Evolutionary conservation across 2,888 invertebrate genomes (phyloP), one percentile per base, ranked within the genome.

Genomic region (Trissoscelio sp.): DNA sequence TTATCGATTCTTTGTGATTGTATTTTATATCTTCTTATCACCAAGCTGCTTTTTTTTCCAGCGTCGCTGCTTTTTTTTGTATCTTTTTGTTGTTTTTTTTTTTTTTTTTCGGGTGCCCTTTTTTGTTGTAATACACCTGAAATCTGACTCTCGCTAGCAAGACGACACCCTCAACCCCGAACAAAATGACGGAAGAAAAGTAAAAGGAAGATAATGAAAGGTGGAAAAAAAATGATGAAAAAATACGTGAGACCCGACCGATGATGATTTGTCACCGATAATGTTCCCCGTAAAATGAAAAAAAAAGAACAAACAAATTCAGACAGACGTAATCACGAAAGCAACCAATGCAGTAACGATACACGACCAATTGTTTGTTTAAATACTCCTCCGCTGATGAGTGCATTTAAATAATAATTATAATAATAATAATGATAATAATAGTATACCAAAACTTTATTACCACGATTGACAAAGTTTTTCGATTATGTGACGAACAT

Each of bases 381-480:
- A 69, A 77, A 62, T 69, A 75, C 69, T 77, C 67, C 37, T 77
- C 53, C 24, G 66, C 75, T 77, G 77, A 77, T 55, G 77, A 77
- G 78, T 70, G 78, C 70, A 78, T 78, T 78, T 78, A 78, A 78
- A 78, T 69, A 67, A 75, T 67, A 51, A 77, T 53, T 42, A 69
- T 37, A 48, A 75, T 75, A 44, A 77, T 69, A 62, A 69, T 55
- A 55, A 39, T 66, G 11, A 44, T 73, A 31, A 60, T 60, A 51
- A 46, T 58, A 14, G 34, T 28, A 51, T 7, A 48, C 22, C 3
- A 60, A 16, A 14, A 39, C 37, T 37, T 39, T 48, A 24, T 51
- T 39, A 24, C 31, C 24, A 51, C 12, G n/a, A 24, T 22, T 12
- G 9, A 67, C 11, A 14, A 20, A 51, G 18, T 11, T 7, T 48